These are phyloP conservation scores for Anser cygnoides DNA, from an alignment of 2,113 vertebrate species.

Conservation along the genomic window DNA sequence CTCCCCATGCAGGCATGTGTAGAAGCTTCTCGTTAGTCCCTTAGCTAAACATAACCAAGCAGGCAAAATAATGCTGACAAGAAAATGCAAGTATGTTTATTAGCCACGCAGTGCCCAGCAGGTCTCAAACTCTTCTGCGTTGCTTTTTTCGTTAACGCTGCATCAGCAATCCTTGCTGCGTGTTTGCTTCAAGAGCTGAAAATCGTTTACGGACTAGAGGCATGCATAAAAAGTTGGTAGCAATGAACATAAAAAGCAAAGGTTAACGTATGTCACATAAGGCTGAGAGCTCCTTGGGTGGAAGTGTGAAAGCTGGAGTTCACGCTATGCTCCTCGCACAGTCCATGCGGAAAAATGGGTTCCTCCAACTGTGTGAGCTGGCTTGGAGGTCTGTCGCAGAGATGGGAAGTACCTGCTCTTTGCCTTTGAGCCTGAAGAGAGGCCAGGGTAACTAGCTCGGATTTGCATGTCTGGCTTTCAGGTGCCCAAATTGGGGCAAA, in stretches of 20 bases:
- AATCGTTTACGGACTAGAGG: slow-evolving; percentile 17
- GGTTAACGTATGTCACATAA: fast-evolving
- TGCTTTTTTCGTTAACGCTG: neutral
- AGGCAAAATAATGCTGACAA: slow-evolving; percentile 25
- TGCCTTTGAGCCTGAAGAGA: neutral
- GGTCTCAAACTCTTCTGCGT: neutral
- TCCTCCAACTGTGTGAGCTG: neutral
- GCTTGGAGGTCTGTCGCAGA: neutral
- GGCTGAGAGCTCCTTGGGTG: neutral
- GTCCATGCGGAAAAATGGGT: neutral
- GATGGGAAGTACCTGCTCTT: fast-evolving
- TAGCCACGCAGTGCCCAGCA: neutral
- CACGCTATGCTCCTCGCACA: fast-evolving
- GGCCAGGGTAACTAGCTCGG: neutral
- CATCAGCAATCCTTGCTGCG: neutral
- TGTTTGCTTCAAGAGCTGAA: slow-evolving; percentile 16
- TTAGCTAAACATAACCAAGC: slow-evolving; percentile 4
- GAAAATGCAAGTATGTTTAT: neutral
- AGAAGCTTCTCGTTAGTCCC: slow-evolving; percentile 28
- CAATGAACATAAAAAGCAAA: slow-evolving; percentile 1
- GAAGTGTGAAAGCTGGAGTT: neutral
- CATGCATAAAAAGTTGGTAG: neutral
- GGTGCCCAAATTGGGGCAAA: neutral
- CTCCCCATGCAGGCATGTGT: slow-evolving; percentile 51
- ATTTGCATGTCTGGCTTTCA: neutral